These are phyloP conservation scores for Helobdella robusta DNA, from an alignment of 2,888 invertebrate genomes.

Conservation along the genomic window DNA sequence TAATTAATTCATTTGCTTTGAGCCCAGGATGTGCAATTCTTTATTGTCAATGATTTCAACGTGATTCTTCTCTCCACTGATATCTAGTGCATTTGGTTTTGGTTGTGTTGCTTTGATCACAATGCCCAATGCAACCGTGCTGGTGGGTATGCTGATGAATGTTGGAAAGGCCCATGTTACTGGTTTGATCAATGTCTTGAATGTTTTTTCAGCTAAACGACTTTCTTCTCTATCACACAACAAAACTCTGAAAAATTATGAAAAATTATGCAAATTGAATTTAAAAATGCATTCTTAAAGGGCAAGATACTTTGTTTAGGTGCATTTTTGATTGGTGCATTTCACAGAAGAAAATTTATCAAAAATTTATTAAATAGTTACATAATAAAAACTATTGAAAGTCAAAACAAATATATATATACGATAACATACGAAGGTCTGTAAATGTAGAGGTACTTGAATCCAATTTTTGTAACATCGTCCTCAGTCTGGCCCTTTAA, in stretches of 20 bases:
- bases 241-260: conserved; percentile 39
- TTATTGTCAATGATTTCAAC: conserved; percentile 44
- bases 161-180: conserved; percentile 43
- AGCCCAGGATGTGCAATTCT: conserved; percentile 41
- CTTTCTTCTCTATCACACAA: conserved; percentile 43
- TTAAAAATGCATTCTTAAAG: background rate
- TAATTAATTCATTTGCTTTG: no score
- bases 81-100: background rate
- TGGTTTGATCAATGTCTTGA: conserved; percentile 41
- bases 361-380: background rate
- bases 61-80: conserved; percentile 4
- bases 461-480: conserved; percentile 43
- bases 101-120: conserved; percentile 39
- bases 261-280: background rate
- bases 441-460: conserved; percentile 36
- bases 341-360: background rate
- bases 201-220: conserved; percentile 40
- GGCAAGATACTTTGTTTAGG: background rate
- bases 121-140: conserved; percentile 43
- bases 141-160: conserved; percentile 42
- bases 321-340: background rate
- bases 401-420: background rate
- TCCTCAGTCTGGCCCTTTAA: conserved; percentile 48
- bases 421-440: background rate
- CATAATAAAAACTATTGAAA: background rate